These are phyloP conservation scores for Eciton burchellii DNA, from an alignment of 1,140 invertebrate genomes.

Conservation along the genomic window DNA sequence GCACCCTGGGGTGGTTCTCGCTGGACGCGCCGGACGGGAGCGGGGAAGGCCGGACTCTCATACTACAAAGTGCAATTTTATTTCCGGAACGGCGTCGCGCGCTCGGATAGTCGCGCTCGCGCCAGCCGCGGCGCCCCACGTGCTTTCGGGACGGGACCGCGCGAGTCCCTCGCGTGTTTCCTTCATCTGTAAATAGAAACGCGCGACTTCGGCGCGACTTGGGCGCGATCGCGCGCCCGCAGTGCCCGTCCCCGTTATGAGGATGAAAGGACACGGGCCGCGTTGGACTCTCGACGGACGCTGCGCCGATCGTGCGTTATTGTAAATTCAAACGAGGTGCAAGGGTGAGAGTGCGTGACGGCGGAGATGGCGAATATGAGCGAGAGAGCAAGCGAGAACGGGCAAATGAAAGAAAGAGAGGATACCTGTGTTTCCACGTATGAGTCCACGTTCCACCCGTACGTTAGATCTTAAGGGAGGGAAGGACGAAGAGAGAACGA, in stretches of 20 bases:
- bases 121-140: slow-evolving; percentile 31
- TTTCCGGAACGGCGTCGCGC: slow-evolving; percentile 49
- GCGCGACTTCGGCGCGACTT: slow-evolving; percentile 61
- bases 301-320: slow-evolving; percentile 56
- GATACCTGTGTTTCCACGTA: slow-evolving; percentile 46
- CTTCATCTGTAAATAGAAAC: slow-evolving; percentile 73
- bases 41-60: slow-evolving; percentile 59
- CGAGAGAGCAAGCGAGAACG: not conserved
- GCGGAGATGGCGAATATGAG: not conserved
- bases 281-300: slow-evolving; percentile 46
- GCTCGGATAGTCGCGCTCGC: slow-evolving; percentile 25
- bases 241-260: slow-evolving; percentile 43
- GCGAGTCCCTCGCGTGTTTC: slow-evolving; percentile 57
- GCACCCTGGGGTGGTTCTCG: not conserved
- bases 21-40: slow-evolving; percentile 29
- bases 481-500: slow-evolving; percentile 67
- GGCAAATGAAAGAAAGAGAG: slow-evolving; percentile 21
- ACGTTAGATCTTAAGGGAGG: slow-evolving; percentile 56
- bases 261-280: slow-evolving; percentile 45
- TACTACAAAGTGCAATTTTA: slow-evolving; percentile 83
- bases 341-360: slow-evolving; percentile 9
- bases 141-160: slow-evolving; percentile 36
- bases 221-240: slow-evolving; percentile 54
- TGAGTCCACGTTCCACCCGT: slow-evolving; percentile 54
- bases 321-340: slow-evolving; percentile 74